Conservation (phyloP, 2,888 invertebrate genomes). For the Rhimphoctona megacephalus region DNA sequence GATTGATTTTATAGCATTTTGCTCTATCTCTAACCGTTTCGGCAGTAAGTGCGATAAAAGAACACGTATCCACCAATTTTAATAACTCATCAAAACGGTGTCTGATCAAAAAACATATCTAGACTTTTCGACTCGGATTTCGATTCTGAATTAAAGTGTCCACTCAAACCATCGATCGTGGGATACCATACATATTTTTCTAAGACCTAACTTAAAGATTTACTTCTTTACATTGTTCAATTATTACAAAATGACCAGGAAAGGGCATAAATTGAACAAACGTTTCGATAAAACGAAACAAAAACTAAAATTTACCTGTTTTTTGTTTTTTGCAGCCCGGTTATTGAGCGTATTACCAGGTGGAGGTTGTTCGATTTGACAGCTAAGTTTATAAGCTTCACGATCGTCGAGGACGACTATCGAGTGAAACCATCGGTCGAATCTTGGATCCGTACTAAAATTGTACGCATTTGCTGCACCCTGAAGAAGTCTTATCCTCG, state of each 20-base stretch:
- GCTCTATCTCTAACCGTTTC: neutral
- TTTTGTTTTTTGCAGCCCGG: conserved; percentile 78
- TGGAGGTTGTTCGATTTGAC: conserved; percentile 92
- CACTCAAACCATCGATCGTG: no score
- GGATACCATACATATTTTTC: no score
- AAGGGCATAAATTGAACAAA: neutral
- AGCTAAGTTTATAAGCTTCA: conserved; percentile 95
- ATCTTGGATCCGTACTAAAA: conserved; percentile 93
- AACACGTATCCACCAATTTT: neutral
- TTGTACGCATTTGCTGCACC: conserved; percentile 98
- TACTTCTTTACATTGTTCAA: neutral
- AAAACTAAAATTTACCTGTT: conserved; percentile 74
- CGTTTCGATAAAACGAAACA: neutral
- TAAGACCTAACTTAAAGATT: no score
- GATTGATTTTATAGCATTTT: neutral
- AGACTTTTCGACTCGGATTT: no score
- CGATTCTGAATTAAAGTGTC: no score
- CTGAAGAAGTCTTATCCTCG: conserved; percentile 98
- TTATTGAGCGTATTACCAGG: conserved; percentile 81
- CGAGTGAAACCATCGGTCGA: conserved; percentile 98
- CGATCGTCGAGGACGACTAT: conserved; percentile 96
- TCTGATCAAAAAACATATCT: no score
- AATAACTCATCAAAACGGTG: neutral
- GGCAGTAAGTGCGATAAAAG: neutral
- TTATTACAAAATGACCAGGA: neutral